Conservation (phyloP, 1,140 invertebrate genomes). For the Nylanderia fulva region DNA sequence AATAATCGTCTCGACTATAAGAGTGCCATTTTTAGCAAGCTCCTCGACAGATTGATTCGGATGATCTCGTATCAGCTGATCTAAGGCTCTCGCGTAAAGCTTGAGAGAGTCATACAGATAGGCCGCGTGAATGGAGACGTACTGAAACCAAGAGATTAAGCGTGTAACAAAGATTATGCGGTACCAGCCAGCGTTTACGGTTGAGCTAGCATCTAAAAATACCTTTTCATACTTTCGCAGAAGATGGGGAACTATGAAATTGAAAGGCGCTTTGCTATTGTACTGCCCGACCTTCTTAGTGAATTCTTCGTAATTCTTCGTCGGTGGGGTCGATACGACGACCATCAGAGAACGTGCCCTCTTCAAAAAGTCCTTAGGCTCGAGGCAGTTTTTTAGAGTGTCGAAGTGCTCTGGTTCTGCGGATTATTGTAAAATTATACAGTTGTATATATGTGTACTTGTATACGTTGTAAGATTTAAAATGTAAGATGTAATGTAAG, state of each 20-base stretch:
- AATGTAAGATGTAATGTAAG: too few species aligned
- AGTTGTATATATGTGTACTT: neutral
- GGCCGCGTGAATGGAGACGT: conserved; percentile 96
- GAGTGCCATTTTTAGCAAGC: conserved; percentile 91
- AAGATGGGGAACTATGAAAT: conserved; percentile 88
- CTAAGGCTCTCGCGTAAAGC: conserved; percentile 95
- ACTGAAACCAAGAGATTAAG: conserved; percentile 85
- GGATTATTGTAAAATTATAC: neutral
- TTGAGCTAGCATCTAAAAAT: neutral
- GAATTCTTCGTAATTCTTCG: conserved; percentile 91
- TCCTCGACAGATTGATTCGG: conserved; percentile 88
- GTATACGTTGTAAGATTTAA: neutral
- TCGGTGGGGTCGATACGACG: conserved; percentile 93
- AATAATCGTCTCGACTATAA: conserved; percentile 93
- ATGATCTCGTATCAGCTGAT: conserved; percentile 89
- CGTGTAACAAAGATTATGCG: neutral
- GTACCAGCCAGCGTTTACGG: neutral
- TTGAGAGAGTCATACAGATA: conserved; percentile 98
- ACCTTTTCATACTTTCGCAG: conserved; percentile 88
- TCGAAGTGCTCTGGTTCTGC: conserved; percentile 86
- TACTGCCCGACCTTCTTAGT: conserved; percentile 91
- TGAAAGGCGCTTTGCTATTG: conserved; percentile 91
- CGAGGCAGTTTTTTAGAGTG: conserved; percentile 87
- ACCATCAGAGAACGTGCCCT: conserved; percentile 93
- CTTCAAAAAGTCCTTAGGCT: conserved; percentile 89